Percentiles rank a stretch among this genome's conserved stretches.
phyloP scores from a whole-genome alignment of 2,113 vertebrate species.

The Passer montanus region DNA sequence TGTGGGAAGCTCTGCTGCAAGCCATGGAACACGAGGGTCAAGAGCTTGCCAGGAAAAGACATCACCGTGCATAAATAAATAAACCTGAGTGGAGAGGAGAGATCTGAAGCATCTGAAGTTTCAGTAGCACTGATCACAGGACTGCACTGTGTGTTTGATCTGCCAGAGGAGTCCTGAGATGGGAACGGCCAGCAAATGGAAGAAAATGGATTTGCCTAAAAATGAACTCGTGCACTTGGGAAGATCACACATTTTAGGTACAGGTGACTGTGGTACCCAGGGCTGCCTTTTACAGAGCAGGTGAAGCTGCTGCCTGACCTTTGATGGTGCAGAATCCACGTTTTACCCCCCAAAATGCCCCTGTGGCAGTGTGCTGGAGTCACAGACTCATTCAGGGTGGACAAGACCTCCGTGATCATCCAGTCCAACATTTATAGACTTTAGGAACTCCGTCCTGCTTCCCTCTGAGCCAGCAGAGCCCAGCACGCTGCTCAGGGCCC shows the following conservation, averaged over 20 bases:
- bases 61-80: background rate
- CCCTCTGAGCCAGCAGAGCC: background rate
- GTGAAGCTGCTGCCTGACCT: background rate
- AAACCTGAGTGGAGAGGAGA: background rate
- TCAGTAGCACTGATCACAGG: background rate
- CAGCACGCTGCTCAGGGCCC: rapidly evolving
- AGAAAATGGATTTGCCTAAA: slow-evolving; percentile 19
- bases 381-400: background rate
- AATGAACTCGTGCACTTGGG: slow-evolving; percentile 9
- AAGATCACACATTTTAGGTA: slow-evolving; percentile 55
- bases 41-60: background rate
- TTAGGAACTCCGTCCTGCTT: background rate
- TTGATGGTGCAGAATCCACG: rapidly evolving
- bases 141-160: background rate
- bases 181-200: background rate
- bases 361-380: background rate
- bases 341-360: background rate
- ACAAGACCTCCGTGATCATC: background rate
- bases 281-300: background rate
- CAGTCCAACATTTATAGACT: rapidly evolving
- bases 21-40: background rate
- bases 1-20: background rate
- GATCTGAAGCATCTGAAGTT: background rate
- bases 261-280: background rate
- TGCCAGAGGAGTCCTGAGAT: background rate